Evolutionary conservation across 1,140 invertebrate genomes (phyloP).

Genomic region (Bombus pyrosoma): DNA sequence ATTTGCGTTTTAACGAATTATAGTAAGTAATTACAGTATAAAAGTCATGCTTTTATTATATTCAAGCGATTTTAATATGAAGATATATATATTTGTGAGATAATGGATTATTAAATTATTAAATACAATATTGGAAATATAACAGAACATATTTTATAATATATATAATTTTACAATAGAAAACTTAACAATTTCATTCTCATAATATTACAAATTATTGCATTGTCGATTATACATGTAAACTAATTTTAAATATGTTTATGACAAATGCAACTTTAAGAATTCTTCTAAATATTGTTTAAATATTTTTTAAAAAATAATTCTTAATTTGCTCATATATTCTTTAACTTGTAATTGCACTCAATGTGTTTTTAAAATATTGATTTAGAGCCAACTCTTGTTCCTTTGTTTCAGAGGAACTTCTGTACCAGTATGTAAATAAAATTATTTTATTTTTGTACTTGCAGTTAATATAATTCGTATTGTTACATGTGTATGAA

Average conservation of each 20-base stretch:
- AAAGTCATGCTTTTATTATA: not conserved
- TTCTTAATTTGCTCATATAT: not conserved
- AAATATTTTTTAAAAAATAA: not conserved
- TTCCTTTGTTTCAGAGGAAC: constrained; percentile 6
- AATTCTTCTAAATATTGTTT: not conserved
- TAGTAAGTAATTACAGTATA: not conserved
- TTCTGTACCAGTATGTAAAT: not conserved
- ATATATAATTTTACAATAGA: constrained; percentile 17
- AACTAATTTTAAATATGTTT: not conserved
- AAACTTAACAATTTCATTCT: not conserved
- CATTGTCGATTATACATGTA: not conserved
- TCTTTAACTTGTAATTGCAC: too few relatives aligned
- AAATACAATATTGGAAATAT: constrained; percentile 3
- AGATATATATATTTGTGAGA: not conserved
- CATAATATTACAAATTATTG: not conserved
- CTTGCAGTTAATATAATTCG: constrained; percentile 7
- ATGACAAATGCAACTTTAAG: not conserved
- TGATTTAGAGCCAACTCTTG: not conserved
- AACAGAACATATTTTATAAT: constrained; percentile 38
- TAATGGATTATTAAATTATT: constrained; percentile 6
- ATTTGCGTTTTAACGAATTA: not conserved
- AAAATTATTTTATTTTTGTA: constrained; percentile 42
- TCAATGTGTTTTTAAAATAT: not conserved
- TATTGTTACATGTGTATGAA: constrained; percentile 38
- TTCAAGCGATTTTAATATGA: not conserved